Conservation (phyloP, 2,113 vertebrate genomes). For the Gallinago undulata region DNA sequence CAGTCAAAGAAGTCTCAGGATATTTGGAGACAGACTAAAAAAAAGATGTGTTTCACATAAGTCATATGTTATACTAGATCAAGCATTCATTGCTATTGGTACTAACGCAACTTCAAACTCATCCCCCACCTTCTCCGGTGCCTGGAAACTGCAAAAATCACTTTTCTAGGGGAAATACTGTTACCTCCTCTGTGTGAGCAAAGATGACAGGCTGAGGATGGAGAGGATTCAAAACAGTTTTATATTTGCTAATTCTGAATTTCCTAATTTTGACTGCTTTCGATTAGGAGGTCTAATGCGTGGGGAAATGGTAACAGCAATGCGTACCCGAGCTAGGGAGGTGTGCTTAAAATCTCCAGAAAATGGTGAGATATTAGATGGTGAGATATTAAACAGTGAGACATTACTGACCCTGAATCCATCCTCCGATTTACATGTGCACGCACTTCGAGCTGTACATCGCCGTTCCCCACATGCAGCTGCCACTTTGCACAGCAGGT, state of each 20-base stretch:
- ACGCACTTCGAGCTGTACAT: not conserved
- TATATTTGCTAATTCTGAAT: not conserved
- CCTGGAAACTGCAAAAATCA: not conserved
- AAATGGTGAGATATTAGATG: accelerated
- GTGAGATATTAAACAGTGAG: accelerated
- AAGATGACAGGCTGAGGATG: not conserved
- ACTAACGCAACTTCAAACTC: not conserved
- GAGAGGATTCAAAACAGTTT: not conserved
- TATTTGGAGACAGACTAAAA: not conserved
- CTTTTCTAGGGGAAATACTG: not conserved
- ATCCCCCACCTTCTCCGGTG: not conserved
- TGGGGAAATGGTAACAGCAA: not conserved
- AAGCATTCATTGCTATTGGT: not conserved
- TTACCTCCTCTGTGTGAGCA: not conserved
- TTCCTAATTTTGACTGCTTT: not conserved
- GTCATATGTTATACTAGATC: not conserved
- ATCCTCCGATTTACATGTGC: not conserved
- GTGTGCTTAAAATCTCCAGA: not conserved
- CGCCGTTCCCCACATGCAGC: not conserved
- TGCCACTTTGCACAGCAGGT: not conserved
- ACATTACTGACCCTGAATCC: not conserved
- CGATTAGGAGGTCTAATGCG: not conserved
- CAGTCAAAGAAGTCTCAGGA: not conserved
- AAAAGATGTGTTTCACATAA: not conserved
- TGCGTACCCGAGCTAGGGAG: not conserved